Base-by-base conservation (phyloP, 1,140 invertebrate species). In the Zaprionus nigranus region DNA sequence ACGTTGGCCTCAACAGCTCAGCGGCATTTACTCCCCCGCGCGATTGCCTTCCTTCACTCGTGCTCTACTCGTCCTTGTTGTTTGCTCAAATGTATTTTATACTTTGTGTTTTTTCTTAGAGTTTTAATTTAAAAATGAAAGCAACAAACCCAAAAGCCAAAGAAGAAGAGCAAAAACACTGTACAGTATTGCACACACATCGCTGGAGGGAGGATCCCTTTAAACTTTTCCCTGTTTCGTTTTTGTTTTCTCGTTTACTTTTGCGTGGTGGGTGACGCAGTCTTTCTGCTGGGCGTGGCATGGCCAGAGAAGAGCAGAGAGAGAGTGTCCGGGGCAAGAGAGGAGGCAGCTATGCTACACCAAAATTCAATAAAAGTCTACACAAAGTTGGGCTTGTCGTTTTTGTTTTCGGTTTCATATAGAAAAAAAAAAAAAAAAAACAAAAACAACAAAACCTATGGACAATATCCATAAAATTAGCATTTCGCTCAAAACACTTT, bases 81-180 rank as follows among this genome's bases (percentile, higher is more conserved):
- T 75, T 69, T 75, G 72, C 62, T 70, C 61, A 56, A 76, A 58
- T 71, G 49, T 77, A 38, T 77, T 63, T 77, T 75, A 68, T 66
- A 74, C 75, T 80, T 77, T 75, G 46, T 75, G 43, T 61, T 71
- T 62, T 70, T 59, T 65, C 67, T 71, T 54, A 70, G 72, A 79
- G 66, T 79, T 80, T 81, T 81, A 78, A 79, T 81, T 81, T 81
- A 79, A 75, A 81, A 81, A 75, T 70, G 71, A 80, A 80, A 80
- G 75, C 70, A 60, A 40, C 54, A 68, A 75, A 75, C 70, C 65
- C 57, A 40, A 81, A 71, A 67, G 53, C 38, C 56, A 58, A 73
- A 5, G 9, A 34, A 58, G 5, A 5, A 15, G 51, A 71, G 40
- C 7, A 64, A 75, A 70, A 61, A 75, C 65, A 54, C 38, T 62